phyloP scores from a whole-genome alignment of 2,797 vertebrate genomes.

The Picus viridis region DNA sequence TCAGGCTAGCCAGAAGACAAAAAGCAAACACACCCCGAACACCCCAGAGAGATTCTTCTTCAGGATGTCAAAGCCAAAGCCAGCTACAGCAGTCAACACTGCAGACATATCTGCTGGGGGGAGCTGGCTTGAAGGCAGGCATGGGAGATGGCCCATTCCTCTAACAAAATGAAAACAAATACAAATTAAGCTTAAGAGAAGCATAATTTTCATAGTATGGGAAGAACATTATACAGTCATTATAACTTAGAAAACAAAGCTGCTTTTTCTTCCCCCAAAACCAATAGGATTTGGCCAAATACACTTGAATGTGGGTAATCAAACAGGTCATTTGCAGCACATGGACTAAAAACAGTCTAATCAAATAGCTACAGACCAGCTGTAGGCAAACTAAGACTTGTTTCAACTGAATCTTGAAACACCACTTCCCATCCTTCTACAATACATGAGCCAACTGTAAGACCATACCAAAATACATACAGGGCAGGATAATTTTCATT shows the following conservation, averaged over 20 bases:
- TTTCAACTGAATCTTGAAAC: neutral
- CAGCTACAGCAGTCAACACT: neutral
- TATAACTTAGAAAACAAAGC: slow-evolving; percentile 28
- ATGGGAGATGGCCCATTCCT: neutral
- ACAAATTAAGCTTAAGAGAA: slow-evolving; percentile 26
- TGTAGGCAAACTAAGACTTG: neutral
- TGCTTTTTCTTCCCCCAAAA: slow-evolving; percentile 23
- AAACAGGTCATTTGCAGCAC: neutral
- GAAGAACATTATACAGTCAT: neutral
- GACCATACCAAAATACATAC: neutral
- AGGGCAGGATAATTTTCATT: neutral
- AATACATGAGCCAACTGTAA: neutral
- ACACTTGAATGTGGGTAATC: neutral
- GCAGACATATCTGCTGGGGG: neutral
- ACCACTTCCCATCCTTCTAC: neutral
- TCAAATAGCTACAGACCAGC: neutral
- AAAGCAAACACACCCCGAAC: no score
- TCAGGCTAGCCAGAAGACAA: neutral
- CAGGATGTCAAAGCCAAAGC: neutral
- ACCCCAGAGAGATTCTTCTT: neutral
- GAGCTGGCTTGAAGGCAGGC: neutral
- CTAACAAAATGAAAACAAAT: slow-evolving; percentile 28
- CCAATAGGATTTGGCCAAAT: neutral
- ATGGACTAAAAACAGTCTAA: neutral
- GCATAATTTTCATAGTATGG: slow-evolving; percentile 34